Evolutionary conservation across 1,140 invertebrate species (phyloP), one percentile per base, ranked within the genome.

Genomic region (Pantala flavescens): DNA sequence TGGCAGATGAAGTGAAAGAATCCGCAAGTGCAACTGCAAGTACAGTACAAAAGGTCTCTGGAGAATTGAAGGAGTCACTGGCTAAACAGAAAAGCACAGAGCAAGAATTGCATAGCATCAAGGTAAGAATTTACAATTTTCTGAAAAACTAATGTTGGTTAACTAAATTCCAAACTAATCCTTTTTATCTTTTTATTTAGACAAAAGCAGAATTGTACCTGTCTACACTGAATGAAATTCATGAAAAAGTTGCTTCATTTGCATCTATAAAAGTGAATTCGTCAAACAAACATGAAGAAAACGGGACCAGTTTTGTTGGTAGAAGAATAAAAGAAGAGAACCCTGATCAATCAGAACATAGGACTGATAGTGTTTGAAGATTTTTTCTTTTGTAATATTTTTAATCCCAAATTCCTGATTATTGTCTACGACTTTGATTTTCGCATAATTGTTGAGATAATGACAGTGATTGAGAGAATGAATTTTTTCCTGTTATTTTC

Each of bases 311-410:
- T 63, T 63, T 63, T 14, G 12, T 1, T 19, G 49, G 49, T 16
- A 21, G 14, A 21, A 19, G 16, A 19, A 21, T 63, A 3, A 63
- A 63, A 63, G 49, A 63, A 63, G 49, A 63, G n/a, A 16, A 3
- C 49, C n/a, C n/a, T 16, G 49, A 63, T 19, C 14, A 63, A 63
- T 1, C 5, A 5, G 49, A 63, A 19, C 1, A 63, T 63, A 63
- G n/a, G 49, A 19, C 49, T 19, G 49, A 63, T 19, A 19, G 49
- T 19, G 49, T 63, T 63, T 63, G 49, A 63, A 63, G 12, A 63
- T 63, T 63, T n/a, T 36, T 36, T 63, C 49, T 63, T 63, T 63
- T 63, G 49, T 63, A 63, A 63, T 21, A 63, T 63, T 63, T 63
- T 63, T 63, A 36, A 36, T 63, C 49, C n/a, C 12, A 3, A 3